Evolutionary conservation across 2,113 vertebrate species (phyloP).

Genomic region (Silurus meridionalis): DNA sequence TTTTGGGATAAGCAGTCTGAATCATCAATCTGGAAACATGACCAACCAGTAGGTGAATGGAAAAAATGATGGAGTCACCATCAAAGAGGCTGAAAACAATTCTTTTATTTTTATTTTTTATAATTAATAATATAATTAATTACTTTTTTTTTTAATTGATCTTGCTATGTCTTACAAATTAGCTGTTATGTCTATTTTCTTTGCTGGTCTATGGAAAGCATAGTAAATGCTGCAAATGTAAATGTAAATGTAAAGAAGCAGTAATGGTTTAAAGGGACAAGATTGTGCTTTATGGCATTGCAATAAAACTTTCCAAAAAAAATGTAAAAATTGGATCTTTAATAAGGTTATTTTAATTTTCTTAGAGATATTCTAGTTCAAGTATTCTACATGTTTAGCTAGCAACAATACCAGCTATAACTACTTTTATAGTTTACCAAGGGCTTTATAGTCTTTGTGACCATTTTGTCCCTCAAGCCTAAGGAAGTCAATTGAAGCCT

Average conservation of each 20-base stretch:
- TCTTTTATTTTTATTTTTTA: constrained; percentile 18
- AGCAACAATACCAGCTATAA: background rate
- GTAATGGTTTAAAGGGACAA: background rate
- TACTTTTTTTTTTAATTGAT: background rate
- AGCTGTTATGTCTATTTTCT: background rate
- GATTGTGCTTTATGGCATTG: background rate
- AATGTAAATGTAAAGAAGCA: no score
- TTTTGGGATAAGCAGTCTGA: constrained; percentile 19
- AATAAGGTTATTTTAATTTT: background rate
- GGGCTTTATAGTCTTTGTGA: constrained; percentile 18
- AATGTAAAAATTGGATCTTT: background rate
- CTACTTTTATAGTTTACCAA: background rate
- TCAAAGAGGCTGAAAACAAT: background rate
- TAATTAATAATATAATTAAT: background rate
- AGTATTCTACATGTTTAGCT: background rate
- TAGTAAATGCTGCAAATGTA: no score
- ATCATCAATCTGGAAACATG: constrained; percentile 5
- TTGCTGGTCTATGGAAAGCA: background rate
- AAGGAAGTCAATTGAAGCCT: constrained; percentile 6
- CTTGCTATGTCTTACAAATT: background rate
- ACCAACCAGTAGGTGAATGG: constrained; percentile 17
- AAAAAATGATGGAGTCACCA: background rate
- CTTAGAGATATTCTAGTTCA: no score
- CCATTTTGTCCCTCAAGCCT: constrained; percentile 13
- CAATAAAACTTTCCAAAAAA: background rate